These are phyloP conservation scores for Burhinus bistriatus DNA, from an alignment of 2,113 vertebrate genomes.

Conservation along the genomic window DNA sequence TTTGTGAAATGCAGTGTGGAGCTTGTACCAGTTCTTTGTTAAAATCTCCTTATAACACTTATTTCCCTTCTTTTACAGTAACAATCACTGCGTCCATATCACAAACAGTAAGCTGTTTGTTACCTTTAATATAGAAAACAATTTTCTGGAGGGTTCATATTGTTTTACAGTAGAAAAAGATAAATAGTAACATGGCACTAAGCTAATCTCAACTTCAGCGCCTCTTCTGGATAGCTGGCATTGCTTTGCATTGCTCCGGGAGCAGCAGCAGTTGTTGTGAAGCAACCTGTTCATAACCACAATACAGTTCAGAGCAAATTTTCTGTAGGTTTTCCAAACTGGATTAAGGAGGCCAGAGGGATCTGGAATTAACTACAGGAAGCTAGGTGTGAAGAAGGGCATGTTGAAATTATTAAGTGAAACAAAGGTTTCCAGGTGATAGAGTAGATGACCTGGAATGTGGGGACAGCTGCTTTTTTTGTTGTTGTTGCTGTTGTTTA, in stretches of 20 bases:
- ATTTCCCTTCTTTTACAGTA: neutral
- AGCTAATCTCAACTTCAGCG: slow-evolving; percentile 23
- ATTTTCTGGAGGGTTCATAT: neutral
- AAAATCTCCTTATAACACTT: neutral
- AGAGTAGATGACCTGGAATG: neutral
- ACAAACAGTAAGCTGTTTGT: neutral
- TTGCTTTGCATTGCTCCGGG: neutral
- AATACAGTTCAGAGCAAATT: neutral
- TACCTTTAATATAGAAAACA: neutral
- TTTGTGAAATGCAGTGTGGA: neutral
- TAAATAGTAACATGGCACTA: neutral
- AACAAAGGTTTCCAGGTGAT: neutral
- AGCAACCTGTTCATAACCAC: neutral
- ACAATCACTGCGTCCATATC: neutral
- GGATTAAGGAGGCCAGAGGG: neutral
- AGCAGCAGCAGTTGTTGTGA: neutral
- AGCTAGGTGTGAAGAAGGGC: neutral
- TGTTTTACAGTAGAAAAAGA: neutral
- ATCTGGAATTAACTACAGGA: neutral
- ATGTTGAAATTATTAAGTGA: neutral
- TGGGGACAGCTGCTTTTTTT: neutral
- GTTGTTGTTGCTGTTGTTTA: neutral
- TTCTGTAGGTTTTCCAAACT: neutral
- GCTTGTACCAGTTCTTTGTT: neutral
- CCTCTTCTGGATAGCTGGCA: neutral